Evolutionary conservation across 2,888 invertebrate species (phyloP).

Genomic region (Boloria selene): DNA sequence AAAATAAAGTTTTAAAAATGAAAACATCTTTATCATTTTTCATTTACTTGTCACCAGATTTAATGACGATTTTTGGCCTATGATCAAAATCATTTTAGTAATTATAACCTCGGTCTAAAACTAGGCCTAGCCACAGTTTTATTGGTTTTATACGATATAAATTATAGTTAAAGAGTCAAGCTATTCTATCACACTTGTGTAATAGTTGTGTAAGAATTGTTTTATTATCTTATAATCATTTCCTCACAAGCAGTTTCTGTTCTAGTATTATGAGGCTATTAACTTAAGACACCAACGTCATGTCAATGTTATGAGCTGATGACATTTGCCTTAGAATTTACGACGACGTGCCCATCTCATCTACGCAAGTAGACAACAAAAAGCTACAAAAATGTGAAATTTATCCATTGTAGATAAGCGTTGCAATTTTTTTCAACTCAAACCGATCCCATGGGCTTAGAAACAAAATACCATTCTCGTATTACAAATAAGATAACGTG

Average conservation of each 20-base stretch:
- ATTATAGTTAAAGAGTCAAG: no score
- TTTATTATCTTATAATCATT: no score
- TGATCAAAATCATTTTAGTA: background rate
- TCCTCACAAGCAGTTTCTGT: no score
- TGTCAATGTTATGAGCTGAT: no score
- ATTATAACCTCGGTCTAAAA: no score
- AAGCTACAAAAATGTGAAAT: slow-evolving; percentile 31
- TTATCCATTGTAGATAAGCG: slow-evolving; percentile 47
- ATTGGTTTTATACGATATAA: no score
- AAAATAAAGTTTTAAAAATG: slow-evolving; percentile 6
- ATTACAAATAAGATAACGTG: slow-evolving; percentile 63
- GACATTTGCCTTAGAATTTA: no score
- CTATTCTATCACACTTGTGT: no score
- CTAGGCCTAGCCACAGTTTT: no score
- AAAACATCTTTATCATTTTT: slow-evolving; percentile 3
- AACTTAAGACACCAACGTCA: no score
- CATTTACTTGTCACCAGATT: background rate
- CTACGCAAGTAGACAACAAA: slow-evolving; percentile 3
- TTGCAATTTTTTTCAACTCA: slow-evolving; percentile 42
- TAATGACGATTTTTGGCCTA: background rate
- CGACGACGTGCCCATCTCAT: slow-evolving; percentile 1
- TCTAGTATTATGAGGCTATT: no score
- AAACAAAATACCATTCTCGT: slow-evolving; percentile 58
- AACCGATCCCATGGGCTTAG: slow-evolving; percentile 39
- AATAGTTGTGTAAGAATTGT: no score